phyloP scores from a whole-genome alignment of 2,888 invertebrate genomes.

The Polydrusus cervinus region DNA sequence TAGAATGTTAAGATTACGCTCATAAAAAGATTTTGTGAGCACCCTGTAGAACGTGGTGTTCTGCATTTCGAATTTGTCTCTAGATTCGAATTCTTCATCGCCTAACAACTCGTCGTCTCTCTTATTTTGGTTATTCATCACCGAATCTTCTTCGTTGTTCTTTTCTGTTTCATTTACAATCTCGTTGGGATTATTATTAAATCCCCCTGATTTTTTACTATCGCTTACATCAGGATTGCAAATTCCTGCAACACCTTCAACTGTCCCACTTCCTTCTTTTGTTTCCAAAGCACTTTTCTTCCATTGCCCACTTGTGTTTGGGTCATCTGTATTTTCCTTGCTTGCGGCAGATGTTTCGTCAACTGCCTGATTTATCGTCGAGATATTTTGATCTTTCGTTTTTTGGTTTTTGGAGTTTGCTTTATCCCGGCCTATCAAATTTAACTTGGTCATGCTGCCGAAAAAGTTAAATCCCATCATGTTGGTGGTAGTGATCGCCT shows the following conservation, averaged over 20 bases:
- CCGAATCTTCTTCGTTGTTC: background rate
- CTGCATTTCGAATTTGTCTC: conserved; percentile 45
- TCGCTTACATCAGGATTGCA: background rate
- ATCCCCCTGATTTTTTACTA: background rate
- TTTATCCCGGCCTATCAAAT: conserved; percentile 26
- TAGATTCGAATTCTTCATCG: conserved; percentile 37
- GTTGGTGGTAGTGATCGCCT: background rate
- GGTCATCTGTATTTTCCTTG: background rate
- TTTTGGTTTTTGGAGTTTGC: conserved; percentile 16
- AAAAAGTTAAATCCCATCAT: conserved; percentile 47
- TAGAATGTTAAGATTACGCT: conserved; percentile 25
- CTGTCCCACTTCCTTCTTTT: background rate
- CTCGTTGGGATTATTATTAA: background rate
- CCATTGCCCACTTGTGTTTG: background rate
- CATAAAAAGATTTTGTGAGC: conserved; percentile 45
- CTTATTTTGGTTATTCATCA: background rate
- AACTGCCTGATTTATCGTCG: background rate
- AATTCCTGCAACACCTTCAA: background rate
- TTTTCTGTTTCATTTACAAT: background rate
- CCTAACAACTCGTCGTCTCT: background rate
- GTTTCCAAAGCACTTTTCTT: background rate
- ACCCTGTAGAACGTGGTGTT: conserved; percentile 48
- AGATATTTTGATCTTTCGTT: conserved; percentile 3
- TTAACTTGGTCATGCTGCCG: conserved; percentile 42
- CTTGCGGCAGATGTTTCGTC: background rate